Evolutionary conservation across 2,113 vertebrate genomes (phyloP), one percentile per base, ranked within the genome.

Genomic region (Sapajus apella): DNA sequence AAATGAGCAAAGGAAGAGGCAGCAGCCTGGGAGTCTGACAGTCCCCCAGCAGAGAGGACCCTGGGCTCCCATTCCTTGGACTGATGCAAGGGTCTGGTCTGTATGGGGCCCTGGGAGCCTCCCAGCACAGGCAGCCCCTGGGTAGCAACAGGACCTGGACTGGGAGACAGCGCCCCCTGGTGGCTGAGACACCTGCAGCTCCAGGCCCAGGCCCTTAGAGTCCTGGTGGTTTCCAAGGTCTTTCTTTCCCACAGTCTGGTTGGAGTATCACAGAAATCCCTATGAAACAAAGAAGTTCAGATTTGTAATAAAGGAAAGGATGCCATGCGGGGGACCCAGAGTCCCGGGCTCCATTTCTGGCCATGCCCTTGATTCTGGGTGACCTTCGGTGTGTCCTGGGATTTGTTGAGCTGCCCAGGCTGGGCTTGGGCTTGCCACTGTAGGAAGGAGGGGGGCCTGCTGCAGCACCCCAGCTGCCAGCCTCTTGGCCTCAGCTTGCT

Each of bases 121-220:
- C 61, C 81, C 40, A 4, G 5, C 83, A 35, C 6, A 30, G 7
- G n/a, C 37, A 68, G 6, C 2, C 0, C 11, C 50, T 27, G 23
- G 3, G 0, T 20, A 0, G n/a, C n/a, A 8, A 2, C 70, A 32
- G 87, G 84, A 50, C 75, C 52, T 92, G 66, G 91, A 86, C 95
- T 45, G 72, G 76, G 86, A 6, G 73, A 93, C 94, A 97, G 90
- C 82, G 96, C 97, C 98, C 95, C 47, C 95, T 93, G 45, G 95
- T 91, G 97, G 66, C 58, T 13, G 5, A 30, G 18, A 79, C 23
- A 23, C 9, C 20, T 64, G 50, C 2, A 45, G 30, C 55, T 94
- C 86, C 81, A 20, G 27, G 23, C 30, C 23, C 3, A 86, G 30
- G 12, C 17, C 47, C 58, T 35, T 32, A 20, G 79, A 47, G 10